These are phyloP conservation scores for Psittacus erithacus DNA, from an alignment of 2,113 vertebrate species.

Conservation along the genomic window DNA sequence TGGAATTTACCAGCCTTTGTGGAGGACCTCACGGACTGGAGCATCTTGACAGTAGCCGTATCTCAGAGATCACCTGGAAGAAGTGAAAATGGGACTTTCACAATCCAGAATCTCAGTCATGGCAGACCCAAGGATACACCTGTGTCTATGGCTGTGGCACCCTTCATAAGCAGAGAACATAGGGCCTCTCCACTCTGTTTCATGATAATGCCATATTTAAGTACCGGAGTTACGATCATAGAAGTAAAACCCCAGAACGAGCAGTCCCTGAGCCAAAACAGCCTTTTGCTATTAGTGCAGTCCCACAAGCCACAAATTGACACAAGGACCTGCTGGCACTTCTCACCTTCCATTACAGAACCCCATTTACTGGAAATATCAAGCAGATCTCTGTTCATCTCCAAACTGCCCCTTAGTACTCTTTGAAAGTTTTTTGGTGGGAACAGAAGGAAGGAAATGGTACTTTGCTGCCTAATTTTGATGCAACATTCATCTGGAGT, in stretches of 20 bases:
- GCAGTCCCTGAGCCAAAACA: not conserved
- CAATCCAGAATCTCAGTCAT: not conserved
- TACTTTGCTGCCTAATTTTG: not conserved
- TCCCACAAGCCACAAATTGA: not conserved
- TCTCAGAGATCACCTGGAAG: slow-evolving; percentile 58
- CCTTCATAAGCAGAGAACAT: not conserved
- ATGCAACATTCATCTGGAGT: not conserved
- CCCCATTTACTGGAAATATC: not conserved
- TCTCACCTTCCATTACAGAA: not conserved
- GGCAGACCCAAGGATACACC: not conserved
- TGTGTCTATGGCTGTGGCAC: not conserved
- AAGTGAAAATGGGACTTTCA: not conserved
- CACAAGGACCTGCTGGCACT: too few species aligned
- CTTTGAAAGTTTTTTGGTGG: not conserved
- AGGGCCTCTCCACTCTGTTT: not conserved
- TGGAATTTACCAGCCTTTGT: slow-evolving; percentile 39
- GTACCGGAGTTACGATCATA: not conserved
- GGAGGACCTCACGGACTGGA: not conserved
- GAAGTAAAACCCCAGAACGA: not conserved
- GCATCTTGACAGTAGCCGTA: slow-evolving; percentile 57
- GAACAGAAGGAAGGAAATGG: not conserved
- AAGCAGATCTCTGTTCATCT: not conserved
- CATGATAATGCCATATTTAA: not conserved
- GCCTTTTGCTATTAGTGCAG: not conserved
- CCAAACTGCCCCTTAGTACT: not conserved